Evolutionary conservation across 2,113 vertebrate species (phyloP), one percentile per base, ranked within the genome.

Genomic region (Catagonus wagneri): DNA sequence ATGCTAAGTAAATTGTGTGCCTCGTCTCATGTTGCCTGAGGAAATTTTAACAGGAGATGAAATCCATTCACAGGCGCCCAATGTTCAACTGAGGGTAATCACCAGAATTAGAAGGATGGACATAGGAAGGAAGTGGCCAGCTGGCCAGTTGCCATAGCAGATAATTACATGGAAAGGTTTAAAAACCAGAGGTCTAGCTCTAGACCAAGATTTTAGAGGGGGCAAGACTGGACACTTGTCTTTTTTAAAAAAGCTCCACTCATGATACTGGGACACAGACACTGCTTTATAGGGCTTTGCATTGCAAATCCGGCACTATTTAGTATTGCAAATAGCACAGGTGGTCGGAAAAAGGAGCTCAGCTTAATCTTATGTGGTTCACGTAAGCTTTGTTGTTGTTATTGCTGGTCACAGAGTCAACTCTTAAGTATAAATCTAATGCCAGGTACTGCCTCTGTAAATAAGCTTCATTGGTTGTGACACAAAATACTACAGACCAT

Each of bases 301-400:
- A 93, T 65, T 88, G 90, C 63, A 97, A 97, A 94, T 86, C 10
- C 12, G 79, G 72, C 15, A 83, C 52, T 52, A 79, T 83, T 93
- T 83, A 94, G 79, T 94, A 86, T 54, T 89, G 83, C 74, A 97
- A 96, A 94, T 92, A 79, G 36, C 58, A 80, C 78, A 83, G 79
- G 94, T 93, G 85, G 34, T 39, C 83, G 44, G 52, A 93, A 85
- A 17, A 95, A 58, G 83, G 66, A 96, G 79, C 50, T 83, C 20
- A 58, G 36, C 36, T 93, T 95, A 81, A 87, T 94, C 66, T 90
- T 75, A 52, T 11, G n/a, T 83, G 86, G 58, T 95, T 93, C 63
- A 83, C 7, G 0, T 66, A 93, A 92, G 34, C 34, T 89, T 89
- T 65, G 58, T 58, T 91, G 75, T 60, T 91, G 91, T 93, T 92